A percentile compares a stretch with the other conserved stretches of the same genome.
Evolutionary conservation across 2,888 invertebrate genomes (phyloP).

Genomic region (Papilio protenor): DNA sequence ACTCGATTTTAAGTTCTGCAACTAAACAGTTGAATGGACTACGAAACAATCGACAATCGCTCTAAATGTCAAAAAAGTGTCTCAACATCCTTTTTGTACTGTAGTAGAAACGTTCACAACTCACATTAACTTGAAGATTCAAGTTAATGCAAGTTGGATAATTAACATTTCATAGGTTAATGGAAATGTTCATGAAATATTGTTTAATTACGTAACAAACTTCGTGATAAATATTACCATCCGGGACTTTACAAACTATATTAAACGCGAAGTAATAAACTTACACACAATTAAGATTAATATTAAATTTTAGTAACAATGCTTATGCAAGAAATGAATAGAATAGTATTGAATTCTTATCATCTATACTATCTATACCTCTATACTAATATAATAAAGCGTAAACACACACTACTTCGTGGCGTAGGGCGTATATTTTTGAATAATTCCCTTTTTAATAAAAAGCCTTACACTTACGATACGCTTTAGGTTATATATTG

Average conservation of each 20-base stretch:
- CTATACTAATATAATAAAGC: too few relatives aligned
- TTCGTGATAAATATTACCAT: neutral
- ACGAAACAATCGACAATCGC: too few relatives aligned
- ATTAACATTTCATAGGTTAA: neutral
- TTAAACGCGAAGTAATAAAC: slow-evolving; percentile 18
- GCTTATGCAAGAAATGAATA: neutral
- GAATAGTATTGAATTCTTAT: neutral
- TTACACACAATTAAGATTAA: slow-evolving; percentile 12
- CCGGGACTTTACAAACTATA: neutral
- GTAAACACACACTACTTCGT: too few relatives aligned
- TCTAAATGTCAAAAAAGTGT: too few relatives aligned
- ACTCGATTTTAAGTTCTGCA: too few relatives aligned
- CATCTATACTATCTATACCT: too few relatives aligned
- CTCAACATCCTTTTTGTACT: too few relatives aligned
- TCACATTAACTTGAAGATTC: neutral
- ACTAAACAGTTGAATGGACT: too few relatives aligned
- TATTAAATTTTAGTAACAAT: slow-evolving; percentile 2
- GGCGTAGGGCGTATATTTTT: too few relatives aligned
- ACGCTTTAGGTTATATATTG: too few relatives aligned
- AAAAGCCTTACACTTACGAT: too few relatives aligned
- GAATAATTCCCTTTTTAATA: too few relatives aligned
- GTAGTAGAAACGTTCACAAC: neutral
- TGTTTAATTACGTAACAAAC: slow-evolving; percentile 10
- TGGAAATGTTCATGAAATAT: neutral
- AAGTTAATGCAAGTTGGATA: neutral